phyloP scores from a whole-genome alignment of 1,140 invertebrate species.

The Achatina immaculata region DNA sequence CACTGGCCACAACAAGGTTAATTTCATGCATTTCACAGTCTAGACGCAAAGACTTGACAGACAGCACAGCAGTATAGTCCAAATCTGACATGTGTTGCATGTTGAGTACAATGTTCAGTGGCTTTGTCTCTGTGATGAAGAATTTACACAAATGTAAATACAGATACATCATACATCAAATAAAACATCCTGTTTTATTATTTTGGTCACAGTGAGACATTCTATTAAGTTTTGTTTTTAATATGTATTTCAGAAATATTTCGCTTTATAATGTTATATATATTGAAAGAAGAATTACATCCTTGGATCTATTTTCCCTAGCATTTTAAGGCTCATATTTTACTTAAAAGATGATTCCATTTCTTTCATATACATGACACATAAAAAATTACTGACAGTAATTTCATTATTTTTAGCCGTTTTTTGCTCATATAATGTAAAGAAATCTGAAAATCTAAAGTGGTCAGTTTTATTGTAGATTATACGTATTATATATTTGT shows the following conservation, averaged over 20 bases:
- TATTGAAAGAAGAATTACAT: neutral
- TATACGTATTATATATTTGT: too few species aligned
- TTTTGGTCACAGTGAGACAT: too few species aligned
- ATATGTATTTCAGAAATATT: neutral
- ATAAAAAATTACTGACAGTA: too few species aligned
- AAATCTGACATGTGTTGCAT: conserved; percentile 56
- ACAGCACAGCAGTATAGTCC: conserved; percentile 54
- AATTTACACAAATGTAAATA: neutral
- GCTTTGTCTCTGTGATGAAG: conserved; percentile 47
- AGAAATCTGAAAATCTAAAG: too few species aligned
- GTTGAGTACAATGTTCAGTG: conserved; percentile 55
- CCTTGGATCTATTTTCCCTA: neutral
- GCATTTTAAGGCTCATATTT: too few species aligned
- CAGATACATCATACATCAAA: neutral
- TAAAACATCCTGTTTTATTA: neutral
- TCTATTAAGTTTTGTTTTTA: neutral
- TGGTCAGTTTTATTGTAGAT: too few species aligned
- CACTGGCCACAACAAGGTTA: conserved; percentile 32
- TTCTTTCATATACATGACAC: too few species aligned
- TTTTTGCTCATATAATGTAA: too few species aligned
- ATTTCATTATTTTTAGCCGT: too few species aligned
- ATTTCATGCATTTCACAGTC: conserved; percentile 33
- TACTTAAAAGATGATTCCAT: too few species aligned
- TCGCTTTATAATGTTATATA: neutral
- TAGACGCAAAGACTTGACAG: conserved; percentile 37